phyloP scores from a whole-genome alignment of 2,888 invertebrate genomes.

The Ennomos quercinarius region DNA sequence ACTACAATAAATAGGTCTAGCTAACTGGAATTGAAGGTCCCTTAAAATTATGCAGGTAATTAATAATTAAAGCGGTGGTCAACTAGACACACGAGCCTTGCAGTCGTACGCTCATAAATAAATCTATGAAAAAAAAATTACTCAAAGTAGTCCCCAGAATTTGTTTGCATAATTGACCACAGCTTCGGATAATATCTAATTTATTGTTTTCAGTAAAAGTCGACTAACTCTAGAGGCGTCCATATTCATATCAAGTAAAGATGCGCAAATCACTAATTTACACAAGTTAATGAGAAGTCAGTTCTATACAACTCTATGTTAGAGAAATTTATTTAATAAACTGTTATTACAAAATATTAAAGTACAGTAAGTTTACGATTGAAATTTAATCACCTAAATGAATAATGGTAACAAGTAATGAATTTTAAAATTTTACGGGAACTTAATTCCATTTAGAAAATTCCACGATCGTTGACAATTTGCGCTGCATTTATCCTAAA shows the following conservation, averaged over 20 bases:
- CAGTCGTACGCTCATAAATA: slow-evolving; percentile 26
- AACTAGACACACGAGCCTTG: slow-evolving; percentile 62
- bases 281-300: slow-evolving; percentile 73
- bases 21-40: slow-evolving; percentile 85
- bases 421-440: slow-evolving; percentile 68
- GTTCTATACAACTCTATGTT: slow-evolving; percentile 70
- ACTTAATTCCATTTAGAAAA: slow-evolving; percentile 83
- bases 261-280: slow-evolving; percentile 81
- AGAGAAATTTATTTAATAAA: slow-evolving; percentile 68
- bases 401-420: slow-evolving; percentile 56
- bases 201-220: slow-evolving; percentile 60
- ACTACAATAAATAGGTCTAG: slow-evolving; percentile 84
- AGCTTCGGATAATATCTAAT: slow-evolving; percentile 52
- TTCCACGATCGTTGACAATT: slow-evolving; percentile 56
- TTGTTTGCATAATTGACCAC: slow-evolving; percentile 76
- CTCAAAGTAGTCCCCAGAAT: slow-evolving; percentile 41
- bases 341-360: slow-evolving; percentile 60
- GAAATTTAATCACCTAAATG: slow-evolving; percentile 69
- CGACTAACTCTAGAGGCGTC: slow-evolving; percentile 83
- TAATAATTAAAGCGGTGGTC: slow-evolving; percentile 77
- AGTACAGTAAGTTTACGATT: slow-evolving; percentile 64
- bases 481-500: slow-evolving; percentile 53
- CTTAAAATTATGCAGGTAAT: slow-evolving; percentile 84
- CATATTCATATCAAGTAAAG: slow-evolving; percentile 80
- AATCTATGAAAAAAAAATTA: slow-evolving; percentile 43